Base-by-base conservation (phyloP, 2,888 invertebrate genomes). In the Mamestra brassicae region DNA sequence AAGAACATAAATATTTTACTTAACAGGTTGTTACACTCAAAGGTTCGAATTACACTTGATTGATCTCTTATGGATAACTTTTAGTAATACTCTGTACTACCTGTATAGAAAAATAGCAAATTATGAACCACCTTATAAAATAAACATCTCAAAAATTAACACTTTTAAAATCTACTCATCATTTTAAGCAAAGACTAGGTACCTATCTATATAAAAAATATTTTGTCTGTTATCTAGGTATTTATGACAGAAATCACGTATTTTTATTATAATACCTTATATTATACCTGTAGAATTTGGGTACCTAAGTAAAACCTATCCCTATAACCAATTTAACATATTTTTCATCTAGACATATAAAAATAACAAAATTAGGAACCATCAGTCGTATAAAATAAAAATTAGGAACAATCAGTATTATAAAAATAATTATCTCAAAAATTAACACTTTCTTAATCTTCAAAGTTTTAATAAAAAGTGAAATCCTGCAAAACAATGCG, bases 51-150 rank as follows among this genome's bases (percentile, higher is more conserved):
- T 54, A 66, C 54, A 54, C 55, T 54, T 15, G 7, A 65, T 54
- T 65, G 65, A 52, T 65, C 65, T 13, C 54, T 65, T 65, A 54
- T 65, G 63, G 47, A 47, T 63, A 63, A 63, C 63, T 63, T 63
- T 63, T 63, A 63, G 47, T 55, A 67, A 67, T 67, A 67, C 66
- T 67, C 66, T 66, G 55, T 66, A 66, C 66, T 65, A 66, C 54
- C 55, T 67, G 26, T 67, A 58, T 70, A 70, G 61, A 42, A 61
- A 70, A 70, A 52, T 61, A 70, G 61, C 61, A 61, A 61, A 60
- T 69, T 70, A 70, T 62, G 70, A 70, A 70, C 70, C 70, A 70
- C 70, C 62, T 70, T 62, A 70, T 70, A 70, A 70, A 70, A 70
- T 62, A 70, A 70, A 15, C 62, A 70, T 70, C 70, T 54, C 62